Conservation (phyloP, 1,140 invertebrate genomes). For the Cephus cinctus region DNA sequence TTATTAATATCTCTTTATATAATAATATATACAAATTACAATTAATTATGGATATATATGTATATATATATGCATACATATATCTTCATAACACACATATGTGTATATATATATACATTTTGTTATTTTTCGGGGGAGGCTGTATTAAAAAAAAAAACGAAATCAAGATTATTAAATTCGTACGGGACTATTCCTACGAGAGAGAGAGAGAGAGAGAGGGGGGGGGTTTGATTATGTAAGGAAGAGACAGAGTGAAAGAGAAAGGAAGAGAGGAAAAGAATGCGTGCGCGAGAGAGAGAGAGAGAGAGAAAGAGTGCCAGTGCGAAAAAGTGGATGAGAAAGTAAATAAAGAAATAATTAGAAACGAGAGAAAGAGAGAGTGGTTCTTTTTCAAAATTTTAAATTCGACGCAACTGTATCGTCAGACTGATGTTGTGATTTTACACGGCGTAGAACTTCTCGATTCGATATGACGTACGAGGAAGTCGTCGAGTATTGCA, state of each 20-base stretch:
- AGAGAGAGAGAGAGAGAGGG: no score
- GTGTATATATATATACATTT: constrained; percentile 37
- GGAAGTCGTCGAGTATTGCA: no score
- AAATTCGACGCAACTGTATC: no score
- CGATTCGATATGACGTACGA: no score
- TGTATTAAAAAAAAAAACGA: constrained; percentile 33
- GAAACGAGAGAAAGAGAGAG: no score
- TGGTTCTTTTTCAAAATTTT: no score
- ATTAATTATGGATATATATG: constrained; percentile 45
- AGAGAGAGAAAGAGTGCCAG: no score
- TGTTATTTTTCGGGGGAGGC: constrained; percentile 40
- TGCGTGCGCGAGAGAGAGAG: neutral
- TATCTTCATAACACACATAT: no score
- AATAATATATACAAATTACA: constrained; percentile 42
- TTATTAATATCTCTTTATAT: constrained; percentile 52
- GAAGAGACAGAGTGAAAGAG: neutral
- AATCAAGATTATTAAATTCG: constrained; percentile 11
- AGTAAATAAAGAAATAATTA: no score
- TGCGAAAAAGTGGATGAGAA: no score
- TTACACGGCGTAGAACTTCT: no score
- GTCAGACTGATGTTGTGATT: no score
- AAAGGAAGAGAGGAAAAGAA: neutral
- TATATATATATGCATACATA: constrained; percentile 38
- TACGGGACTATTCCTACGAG: constrained; percentile 17
- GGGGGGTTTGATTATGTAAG: constrained; percentile 9